phyloP scores from a whole-genome alignment of 2,113 vertebrate genomes.

The Periophthalmodon schlosseri region DNA sequence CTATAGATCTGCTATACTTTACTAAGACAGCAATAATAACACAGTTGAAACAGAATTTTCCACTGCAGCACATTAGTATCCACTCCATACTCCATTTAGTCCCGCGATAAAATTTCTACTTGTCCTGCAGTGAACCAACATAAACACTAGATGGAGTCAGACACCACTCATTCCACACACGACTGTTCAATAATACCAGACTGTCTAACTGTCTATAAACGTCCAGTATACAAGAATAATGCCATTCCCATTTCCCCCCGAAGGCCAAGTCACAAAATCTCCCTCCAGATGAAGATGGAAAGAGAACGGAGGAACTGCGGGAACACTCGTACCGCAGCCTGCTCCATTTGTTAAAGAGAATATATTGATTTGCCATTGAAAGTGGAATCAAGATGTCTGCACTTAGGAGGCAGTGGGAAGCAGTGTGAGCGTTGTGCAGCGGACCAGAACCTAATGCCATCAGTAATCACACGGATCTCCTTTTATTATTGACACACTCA shows the following conservation, averaged over 20 bases:
- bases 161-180: conserved; percentile 33
- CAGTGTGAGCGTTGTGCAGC: conserved; percentile 20
- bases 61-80: not conserved
- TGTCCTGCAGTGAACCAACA: conserved; percentile 9
- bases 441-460: conserved; percentile 22
- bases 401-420: conserved; percentile 31
- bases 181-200: conserved; percentile 5
- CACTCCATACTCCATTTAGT: no score
- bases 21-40: not conserved
- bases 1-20: no score
- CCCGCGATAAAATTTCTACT: not conserved
- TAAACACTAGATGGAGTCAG: conserved; percentile 66
- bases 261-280: conserved; percentile 13
- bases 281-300: conserved; percentile 9
- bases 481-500: conserved; percentile 60
- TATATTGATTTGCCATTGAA: conserved; percentile 52
- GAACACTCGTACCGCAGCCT: conserved; percentile 9
- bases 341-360: conserved; percentile 31
- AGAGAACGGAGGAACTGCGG: not conserved
- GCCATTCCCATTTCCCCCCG: not conserved
- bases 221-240: not conserved
- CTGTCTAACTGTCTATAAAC: not conserved
- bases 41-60: not conserved
- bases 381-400: conserved; percentile 47
- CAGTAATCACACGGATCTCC: conserved; percentile 54